These are phyloP conservation scores for Cordilura impudica DNA, from an alignment of 2,888 invertebrate genomes.

Conservation along the genomic window DNA sequence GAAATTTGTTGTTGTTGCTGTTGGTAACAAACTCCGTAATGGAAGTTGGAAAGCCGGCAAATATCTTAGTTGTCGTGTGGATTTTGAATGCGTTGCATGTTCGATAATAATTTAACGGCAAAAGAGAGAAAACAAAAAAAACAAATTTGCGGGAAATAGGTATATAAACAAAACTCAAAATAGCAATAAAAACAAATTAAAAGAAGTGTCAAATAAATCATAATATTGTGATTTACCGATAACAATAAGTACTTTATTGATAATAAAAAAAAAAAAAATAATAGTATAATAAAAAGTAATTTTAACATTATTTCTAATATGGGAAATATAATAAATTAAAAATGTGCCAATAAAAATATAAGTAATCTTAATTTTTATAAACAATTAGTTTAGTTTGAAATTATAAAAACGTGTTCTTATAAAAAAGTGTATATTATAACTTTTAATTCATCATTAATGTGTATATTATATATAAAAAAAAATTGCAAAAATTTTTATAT, in stretches of 20 bases:
- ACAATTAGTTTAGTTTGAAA: too few relatives aligned
- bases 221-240: neutral
- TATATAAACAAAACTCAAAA: neutral
- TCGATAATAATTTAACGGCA: neutral
- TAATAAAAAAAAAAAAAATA: neutral
- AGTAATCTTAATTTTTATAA: too few relatives aligned
- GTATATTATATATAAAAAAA: too few relatives aligned
- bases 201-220: neutral
- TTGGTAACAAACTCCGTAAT: constrained; percentile 43
- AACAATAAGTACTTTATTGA: neutral
- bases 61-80: constrained; percentile 60
- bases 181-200: too few relatives aligned
- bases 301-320: too few relatives aligned
- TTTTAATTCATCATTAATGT: too few relatives aligned
- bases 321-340: too few relatives aligned
- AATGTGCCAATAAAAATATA: too few relatives aligned
- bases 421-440: too few relatives aligned
- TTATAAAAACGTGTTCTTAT: too few relatives aligned
- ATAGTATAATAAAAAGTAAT: neutral
- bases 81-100: constrained; percentile 54
- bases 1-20: neutral
- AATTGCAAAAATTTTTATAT: too few relatives aligned
- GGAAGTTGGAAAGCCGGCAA: constrained; percentile 53
- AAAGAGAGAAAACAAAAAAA: constrained; percentile 7
- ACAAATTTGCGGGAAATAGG: neutral